Conservation (phyloP, 2,797 vertebrate species). For the Morelia viridis region DNA sequence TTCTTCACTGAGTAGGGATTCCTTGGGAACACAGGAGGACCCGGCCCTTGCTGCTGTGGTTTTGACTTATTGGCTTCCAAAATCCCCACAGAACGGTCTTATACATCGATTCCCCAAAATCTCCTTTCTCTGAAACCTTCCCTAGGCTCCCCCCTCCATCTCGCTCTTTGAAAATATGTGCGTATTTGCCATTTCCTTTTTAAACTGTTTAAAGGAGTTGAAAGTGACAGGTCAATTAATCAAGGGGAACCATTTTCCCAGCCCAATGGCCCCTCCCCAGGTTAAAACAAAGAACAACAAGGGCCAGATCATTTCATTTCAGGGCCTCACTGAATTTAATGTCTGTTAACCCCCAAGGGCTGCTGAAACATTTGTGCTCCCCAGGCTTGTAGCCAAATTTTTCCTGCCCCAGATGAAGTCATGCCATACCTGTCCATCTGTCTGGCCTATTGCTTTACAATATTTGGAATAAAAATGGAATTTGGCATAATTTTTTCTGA, state of each 20-base stretch:
- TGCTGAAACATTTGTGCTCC: slow-evolving; percentile 55
- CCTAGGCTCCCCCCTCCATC: background rate
- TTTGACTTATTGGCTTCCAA: background rate
- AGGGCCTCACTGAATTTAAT: slow-evolving; percentile 38
- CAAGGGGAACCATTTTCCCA: slow-evolving; percentile 15
- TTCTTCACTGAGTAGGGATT: background rate
- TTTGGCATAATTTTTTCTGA: slow-evolving; percentile 63
- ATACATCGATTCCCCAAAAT: background rate
- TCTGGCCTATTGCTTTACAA: slow-evolving; percentile 65
- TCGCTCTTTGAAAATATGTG: background rate
- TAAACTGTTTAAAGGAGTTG: background rate
- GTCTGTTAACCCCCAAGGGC: slow-evolving; percentile 65
- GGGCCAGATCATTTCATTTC: slow-evolving; percentile 51
- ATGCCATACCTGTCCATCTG: slow-evolving; percentile 71
- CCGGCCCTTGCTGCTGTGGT: background rate
- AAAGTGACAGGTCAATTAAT: slow-evolving; percentile 19
- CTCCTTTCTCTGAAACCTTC: background rate
- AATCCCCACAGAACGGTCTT: background rate
- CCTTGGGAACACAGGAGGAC: background rate
- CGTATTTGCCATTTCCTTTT: slow-evolving; percentile 29
- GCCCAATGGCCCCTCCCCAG: slow-evolving; percentile 46
- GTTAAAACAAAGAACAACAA: slow-evolving; percentile 60
- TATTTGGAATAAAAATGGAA: slow-evolving; percentile 67
- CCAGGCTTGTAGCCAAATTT: slow-evolving; percentile 58
- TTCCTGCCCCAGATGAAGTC: slow-evolving; percentile 66